Conservation (phyloP, 2,888 invertebrate species). For the Ryuthela nishihirai region DNA sequence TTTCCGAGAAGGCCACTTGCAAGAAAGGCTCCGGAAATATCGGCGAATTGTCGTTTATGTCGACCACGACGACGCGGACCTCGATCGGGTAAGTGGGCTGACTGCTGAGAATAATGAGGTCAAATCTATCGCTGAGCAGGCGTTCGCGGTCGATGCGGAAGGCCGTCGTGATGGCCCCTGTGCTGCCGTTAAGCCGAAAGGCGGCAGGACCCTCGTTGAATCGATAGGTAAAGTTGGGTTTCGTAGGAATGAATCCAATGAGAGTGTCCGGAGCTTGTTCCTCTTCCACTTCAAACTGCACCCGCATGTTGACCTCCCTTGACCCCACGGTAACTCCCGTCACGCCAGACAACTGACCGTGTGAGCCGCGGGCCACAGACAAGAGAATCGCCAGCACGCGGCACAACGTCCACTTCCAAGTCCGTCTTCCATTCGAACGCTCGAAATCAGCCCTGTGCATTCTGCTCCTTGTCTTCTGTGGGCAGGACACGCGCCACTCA, state of each 20-base stretch:
- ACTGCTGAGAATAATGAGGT: conserved; percentile 84
- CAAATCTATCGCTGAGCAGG: conserved; percentile 67
- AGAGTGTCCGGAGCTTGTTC: conserved; percentile 75
- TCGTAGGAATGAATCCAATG: conserved; percentile 81
- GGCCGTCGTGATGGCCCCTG: conserved; percentile 71
- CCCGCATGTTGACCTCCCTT: conserved; percentile 1
- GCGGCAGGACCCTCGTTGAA: conserved; percentile 88
- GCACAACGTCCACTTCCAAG: too few relatives aligned
- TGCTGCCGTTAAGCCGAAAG: conserved; percentile 74
- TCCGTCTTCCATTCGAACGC: too few relatives aligned
- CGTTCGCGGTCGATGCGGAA: conserved; percentile 78
- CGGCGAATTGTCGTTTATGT: conserved; percentile 92
- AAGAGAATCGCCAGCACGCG: conserved; percentile 14
- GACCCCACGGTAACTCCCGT: too few relatives aligned
- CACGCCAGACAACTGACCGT: conserved; percentile 30
- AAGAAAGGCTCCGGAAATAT: conserved; percentile 65
- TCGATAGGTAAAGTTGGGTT: conserved; percentile 81
- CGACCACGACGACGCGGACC: conserved; percentile 78
- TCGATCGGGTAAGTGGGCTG: conserved; percentile 76
- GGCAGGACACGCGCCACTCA: too few relatives aligned
- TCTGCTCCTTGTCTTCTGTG: neutral
- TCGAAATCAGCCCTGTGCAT: too few relatives aligned
- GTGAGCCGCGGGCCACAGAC: conserved; percentile 20
- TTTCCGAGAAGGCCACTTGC: conserved; percentile 84
- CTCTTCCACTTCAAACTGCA: conserved; percentile 70